A percentile compares a stretch with the other conserved stretches of the same genome.
phyloP scores from a whole-genome alignment of 2,888 invertebrate genomes.

The Creontiades dilutus region DNA sequence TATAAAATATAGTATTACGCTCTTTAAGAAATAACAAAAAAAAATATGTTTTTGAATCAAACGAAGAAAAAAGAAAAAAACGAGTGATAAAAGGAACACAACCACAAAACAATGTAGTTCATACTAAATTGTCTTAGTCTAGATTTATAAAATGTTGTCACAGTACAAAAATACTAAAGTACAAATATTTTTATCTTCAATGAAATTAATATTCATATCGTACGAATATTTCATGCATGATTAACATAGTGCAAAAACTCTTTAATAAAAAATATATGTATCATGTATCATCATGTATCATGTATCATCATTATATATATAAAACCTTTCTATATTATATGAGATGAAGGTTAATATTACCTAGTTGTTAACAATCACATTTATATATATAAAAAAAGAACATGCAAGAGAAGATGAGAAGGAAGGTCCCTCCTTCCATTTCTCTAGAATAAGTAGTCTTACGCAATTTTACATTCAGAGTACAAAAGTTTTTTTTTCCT shows the following conservation, averaged over 20 bases:
- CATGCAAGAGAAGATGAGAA: conserved; percentile 73
- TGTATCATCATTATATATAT: conserved; percentile 72
- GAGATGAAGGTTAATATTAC: conserved; percentile 74
- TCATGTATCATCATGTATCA: too few relatives aligned
- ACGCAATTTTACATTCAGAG: conserved; percentile 68
- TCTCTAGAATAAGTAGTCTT: conserved; percentile 68
- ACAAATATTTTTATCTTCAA: conserved; percentile 76
- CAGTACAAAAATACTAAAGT: conserved; percentile 77
- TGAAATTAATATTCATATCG: conserved; percentile 73
- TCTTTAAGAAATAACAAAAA: conserved; percentile 64
- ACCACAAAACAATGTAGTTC: conserved; percentile 75
- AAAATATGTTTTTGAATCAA: conserved; percentile 49
- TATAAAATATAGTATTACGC: conserved; percentile 72
- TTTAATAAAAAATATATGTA: conserved; percentile 77
- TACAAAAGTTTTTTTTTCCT: conserved; percentile 62
- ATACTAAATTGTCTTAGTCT: conserved; percentile 74
- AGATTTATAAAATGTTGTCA: conserved; percentile 76
- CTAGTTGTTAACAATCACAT: conserved; percentile 74
- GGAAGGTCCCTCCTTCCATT: conserved; percentile 66
- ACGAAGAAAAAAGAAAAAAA: conserved; percentile 19
- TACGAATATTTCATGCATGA: conserved; percentile 74
- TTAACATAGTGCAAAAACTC: conserved; percentile 77
- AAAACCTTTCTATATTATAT: conserved; percentile 72
- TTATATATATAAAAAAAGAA: conserved; percentile 73
- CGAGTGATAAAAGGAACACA: conserved; percentile 76